A percentile compares a stretch with the other conserved stretches of the same genome.
Conservation (phyloP, 1,140 invertebrate species). For the Xylocopa sonorina region DNA sequence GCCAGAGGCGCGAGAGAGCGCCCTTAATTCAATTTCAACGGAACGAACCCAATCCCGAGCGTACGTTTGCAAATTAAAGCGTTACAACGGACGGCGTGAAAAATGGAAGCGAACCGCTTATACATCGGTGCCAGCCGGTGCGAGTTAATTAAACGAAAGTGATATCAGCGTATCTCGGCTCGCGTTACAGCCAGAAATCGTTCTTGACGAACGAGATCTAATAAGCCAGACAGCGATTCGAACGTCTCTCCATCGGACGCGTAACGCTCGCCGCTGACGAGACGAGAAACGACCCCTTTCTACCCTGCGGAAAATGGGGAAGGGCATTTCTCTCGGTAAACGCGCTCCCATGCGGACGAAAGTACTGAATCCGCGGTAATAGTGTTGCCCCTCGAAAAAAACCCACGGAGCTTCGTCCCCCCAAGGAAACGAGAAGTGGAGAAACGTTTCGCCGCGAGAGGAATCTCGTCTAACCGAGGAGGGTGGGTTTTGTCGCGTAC, state of each 20-base stretch:
- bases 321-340: neutral
- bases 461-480: neutral
- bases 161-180: neutral
- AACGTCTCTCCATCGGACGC: neutral
- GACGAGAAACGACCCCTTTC: neutral
- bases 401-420: neutral
- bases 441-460: neutral
- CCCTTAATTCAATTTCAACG: too few relatives aligned
- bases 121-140: neutral
- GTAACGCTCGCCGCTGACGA: neutral
- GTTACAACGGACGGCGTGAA: neutral
- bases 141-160: conserved; percentile 1
- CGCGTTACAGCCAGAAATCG: neutral
- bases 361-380: neutral
- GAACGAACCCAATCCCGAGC: neutral
- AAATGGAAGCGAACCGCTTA: neutral
- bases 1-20: too few relatives aligned
- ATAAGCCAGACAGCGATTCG: neutral
- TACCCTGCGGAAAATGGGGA: neutral
- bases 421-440: neutral
- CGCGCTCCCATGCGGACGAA: neutral
- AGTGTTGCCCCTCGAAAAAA: neutral
- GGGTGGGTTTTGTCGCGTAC: neutral
- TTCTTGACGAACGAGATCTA: neutral
- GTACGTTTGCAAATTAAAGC: neutral